Conservation (phyloP, 2,888 invertebrate genomes). For the Lasius fuliginosus region DNA sequence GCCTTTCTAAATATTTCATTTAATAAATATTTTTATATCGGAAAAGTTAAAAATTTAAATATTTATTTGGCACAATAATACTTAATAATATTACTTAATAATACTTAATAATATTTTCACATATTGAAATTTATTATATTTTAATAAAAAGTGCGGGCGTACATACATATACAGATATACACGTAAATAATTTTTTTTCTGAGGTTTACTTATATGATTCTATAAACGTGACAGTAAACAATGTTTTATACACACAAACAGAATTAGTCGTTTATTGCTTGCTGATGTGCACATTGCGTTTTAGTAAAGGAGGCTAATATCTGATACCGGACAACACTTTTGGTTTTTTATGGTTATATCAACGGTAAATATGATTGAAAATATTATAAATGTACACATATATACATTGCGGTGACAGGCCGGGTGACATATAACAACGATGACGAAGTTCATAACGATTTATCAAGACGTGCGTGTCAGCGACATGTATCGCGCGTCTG, state of each 20-base stretch:
- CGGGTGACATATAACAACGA: conserved; percentile 31
- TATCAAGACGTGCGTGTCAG: conserved; percentile 51
- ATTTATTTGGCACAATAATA: not conserved
- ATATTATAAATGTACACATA: conserved; percentile 43
- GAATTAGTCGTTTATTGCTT: not conserved
- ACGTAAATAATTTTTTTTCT: not conserved
- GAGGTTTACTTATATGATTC: not conserved
- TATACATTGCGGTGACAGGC: not conserved
- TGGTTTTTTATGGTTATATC: not conserved
- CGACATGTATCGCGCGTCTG: conserved; percentile 39
- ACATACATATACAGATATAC: not conserved
- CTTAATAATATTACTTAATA: too few species aligned
- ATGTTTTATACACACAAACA: not conserved
- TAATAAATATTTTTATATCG: too few species aligned
- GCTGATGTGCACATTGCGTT: not conserved
- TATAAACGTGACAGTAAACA: not conserved
- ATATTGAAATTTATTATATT: not conserved
- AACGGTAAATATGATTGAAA: conserved; percentile 33
- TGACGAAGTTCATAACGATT: conserved; percentile 48
- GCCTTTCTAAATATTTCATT: not conserved
- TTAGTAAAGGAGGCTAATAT: conserved; percentile 5
- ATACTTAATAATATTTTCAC: not conserved
- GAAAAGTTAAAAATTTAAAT: not conserved
- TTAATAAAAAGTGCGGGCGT: not conserved
- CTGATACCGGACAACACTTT: not conserved